phyloP scores from a whole-genome alignment of 2,113 vertebrate species.

The Rhea pennata region DNA sequence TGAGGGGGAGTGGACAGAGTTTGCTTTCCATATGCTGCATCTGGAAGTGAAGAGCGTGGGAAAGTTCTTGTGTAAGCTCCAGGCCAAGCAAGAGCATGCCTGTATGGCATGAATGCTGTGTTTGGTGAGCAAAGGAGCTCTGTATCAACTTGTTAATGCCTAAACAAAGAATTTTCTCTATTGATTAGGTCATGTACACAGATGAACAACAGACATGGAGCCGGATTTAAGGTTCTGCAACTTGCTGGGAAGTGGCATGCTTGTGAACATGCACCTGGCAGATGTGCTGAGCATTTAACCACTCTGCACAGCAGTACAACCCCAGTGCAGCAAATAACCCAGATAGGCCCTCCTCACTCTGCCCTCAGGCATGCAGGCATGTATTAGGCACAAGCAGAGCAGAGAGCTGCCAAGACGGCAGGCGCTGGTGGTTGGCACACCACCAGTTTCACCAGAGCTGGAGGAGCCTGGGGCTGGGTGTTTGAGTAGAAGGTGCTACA shows the following conservation, averaged over 20 bases:
- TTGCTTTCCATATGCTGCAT: not conserved
- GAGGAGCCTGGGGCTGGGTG: not conserved
- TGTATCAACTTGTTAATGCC: not conserved
- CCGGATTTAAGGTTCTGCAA: not conserved
- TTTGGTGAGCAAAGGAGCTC: not conserved
- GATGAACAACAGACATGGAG: not conserved
- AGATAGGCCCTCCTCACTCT: fast-evolving
- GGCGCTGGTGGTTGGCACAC: not conserved
- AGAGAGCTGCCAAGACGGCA: not conserved
- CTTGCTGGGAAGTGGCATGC: not conserved
- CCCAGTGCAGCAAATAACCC: fast-evolving
- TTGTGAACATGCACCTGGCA: not conserved
- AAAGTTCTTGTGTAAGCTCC: not conserved
- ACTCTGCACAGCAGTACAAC: not conserved
- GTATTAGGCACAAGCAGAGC: not conserved
- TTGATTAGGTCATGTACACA: not conserved
- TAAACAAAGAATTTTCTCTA: not conserved
- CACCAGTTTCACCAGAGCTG: not conserved
- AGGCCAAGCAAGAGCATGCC: not conserved
- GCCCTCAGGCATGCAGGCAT: fast-evolving
- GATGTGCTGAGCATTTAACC: not conserved
- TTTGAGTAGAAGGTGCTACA: not conserved
- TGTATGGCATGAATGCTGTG: not conserved
- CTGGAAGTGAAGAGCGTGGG: not conserved
- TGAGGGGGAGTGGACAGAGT: not conserved